Percentiles rank a stretch among this genome's conserved stretches.
Conservation (phyloP, 23 tunicate genomes). For the Clavelina lepadiformis region DNA sequence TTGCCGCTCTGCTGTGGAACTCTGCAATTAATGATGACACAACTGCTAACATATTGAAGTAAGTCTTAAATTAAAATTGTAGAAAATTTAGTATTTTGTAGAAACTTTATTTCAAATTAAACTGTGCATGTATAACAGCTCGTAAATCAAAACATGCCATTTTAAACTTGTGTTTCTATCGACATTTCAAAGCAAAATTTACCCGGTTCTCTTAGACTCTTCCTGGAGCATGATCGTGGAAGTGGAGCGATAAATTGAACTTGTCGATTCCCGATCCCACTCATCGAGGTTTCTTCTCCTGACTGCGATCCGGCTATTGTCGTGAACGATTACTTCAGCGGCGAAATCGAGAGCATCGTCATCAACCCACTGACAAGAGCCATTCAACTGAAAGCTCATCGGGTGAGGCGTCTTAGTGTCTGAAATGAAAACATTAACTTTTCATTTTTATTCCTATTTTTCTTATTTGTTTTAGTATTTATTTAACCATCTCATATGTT, state of each 20-base stretch:
- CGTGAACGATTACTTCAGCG: constrained; percentile 59
- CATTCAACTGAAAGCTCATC: constrained; percentile 75
- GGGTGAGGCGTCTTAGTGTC: too few species aligned
- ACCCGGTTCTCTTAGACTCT: constrained; percentile 70
- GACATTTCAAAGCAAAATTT: too few species aligned
- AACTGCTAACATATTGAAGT: constrained; percentile 78
- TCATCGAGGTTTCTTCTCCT: constrained; percentile 9
- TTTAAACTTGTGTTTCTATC: too few species aligned
- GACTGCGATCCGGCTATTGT: constrained; percentile 37
- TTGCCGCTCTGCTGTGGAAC: constrained; percentile 87
- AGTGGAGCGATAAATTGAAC: constrained; percentile 88
- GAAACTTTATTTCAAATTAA: too few species aligned
- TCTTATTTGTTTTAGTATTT: too few species aligned
- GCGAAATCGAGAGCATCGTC: constrained; percentile 47
- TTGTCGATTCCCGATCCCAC: constrained; percentile 64
- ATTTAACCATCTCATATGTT: too few species aligned
- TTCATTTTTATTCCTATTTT: too few species aligned
- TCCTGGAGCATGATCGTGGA: constrained; percentile 75
- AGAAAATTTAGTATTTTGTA: too few species aligned
- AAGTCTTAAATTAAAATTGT: too few species aligned
- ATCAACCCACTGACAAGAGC: constrained; percentile 76
- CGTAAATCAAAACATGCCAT: too few species aligned
- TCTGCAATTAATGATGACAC: constrained; percentile 70
- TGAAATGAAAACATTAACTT: too few species aligned
- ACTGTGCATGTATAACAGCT: too few species aligned